These are phyloP conservation scores for Magallana gigas DNA, from an alignment of 1,140 invertebrate genomes.

Conservation along the genomic window DNA sequence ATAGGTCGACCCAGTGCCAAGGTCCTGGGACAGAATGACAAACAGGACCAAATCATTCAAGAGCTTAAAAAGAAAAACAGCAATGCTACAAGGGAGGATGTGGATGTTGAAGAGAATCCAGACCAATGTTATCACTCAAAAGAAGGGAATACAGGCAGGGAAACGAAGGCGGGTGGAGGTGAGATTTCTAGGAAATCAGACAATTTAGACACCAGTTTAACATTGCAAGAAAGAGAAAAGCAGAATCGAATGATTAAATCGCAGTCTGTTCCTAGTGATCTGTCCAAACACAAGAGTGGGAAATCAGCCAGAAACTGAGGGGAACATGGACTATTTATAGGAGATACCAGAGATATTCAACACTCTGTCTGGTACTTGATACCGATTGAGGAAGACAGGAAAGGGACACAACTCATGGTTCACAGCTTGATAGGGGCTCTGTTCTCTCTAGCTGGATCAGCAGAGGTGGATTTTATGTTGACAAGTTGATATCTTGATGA, in stretches of 20 bases:
- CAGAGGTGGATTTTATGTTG: neutral
- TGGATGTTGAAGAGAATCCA: neutral
- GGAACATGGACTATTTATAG: no score
- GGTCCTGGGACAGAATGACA: neutral
- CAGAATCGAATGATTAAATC: neutral
- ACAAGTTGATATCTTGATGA: neutral
- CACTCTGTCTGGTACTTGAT: no score
- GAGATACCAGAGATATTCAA: no score
- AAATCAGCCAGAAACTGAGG: neutral
- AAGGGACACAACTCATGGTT: neutral
- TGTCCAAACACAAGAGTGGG: neutral
- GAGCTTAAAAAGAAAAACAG: slow-evolving; percentile 26
- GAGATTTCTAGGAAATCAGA: neutral
- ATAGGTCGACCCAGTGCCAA: neutral
- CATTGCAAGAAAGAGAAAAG: neutral
- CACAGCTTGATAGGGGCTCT: neutral
- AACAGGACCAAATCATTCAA: slow-evolving; percentile 8
- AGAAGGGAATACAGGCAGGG: neutral
- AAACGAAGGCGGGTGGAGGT: neutral
- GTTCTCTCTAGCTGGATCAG: neutral
- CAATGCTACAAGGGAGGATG: neutral
- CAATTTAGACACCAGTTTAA: neutral
- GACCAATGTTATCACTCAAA: neutral
- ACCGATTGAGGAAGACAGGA: no score
- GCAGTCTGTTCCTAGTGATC: neutral